Evolutionary conservation across 2,113 vertebrate genomes (phyloP), one percentile per base, ranked within the genome.

Genomic region (Typhlomys cinereus): DNA sequence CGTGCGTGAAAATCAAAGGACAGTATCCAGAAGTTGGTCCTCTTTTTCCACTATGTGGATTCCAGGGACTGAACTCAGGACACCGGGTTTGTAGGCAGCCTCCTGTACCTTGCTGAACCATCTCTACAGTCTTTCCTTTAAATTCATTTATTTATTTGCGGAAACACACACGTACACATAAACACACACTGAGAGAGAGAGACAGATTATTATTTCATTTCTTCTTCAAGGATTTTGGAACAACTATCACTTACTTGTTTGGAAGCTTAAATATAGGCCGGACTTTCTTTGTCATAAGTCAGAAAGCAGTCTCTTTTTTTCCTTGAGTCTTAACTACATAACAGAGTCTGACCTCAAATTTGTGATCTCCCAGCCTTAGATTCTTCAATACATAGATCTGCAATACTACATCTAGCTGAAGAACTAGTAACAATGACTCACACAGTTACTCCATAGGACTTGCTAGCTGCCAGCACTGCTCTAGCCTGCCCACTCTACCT

Each of bases 151-250:
- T n/a, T n/a, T n/a, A n/a, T n/a, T n/a, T n/a, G n/a, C n/a, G n/a
- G n/a, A n/a, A n/a, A n/a, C n/a, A n/a, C n/a, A n/a, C n/a, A n/a
- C n/a, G n/a, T n/a, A n/a, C n/a, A n/a, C n/a, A n/a, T n/a, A n/a
- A n/a, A n/a, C n/a, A n/a, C n/a, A n/a, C n/a, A n/a, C n/a, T n/a
- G n/a, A n/a, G n/a, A n/a, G 67, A 70, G 41, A 34, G 34, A 67
- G 64, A 67, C 64, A 70, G 36, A 5, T 27, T 87, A 59, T 44
- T 87, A 31, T 79, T 94, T 50, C 34, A 64, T 78, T 81, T 90
- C 54, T 88, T 88, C 41, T 69, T 78, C 44, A 91, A 75, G 44
- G 36, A 46, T 50, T 23, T 89, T 78, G 44, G 15, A 50, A n/a
- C 85, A 92, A 85, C 36, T 57, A 29, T 57, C 57, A 25, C 41